Evolutionary conservation across 2,888 invertebrate genomes (phyloP), one percentile per base, ranked within the genome.

Genomic region (Himalopsyche kuldschensis): DNA sequence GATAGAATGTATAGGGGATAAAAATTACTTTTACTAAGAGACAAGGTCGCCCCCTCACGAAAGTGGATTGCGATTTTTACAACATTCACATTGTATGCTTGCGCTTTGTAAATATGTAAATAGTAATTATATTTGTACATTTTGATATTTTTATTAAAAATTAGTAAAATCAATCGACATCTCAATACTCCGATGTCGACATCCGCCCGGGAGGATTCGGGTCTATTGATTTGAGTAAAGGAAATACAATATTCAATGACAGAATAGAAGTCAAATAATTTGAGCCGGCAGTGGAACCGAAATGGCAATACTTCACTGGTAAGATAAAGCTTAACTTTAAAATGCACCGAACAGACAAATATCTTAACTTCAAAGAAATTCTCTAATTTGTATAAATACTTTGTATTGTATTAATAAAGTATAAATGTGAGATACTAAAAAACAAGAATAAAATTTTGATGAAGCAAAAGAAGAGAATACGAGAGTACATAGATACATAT

Each of bases 381-480:
- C 69, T 69, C 24, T 69, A 69, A 69, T 69, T 69, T 69, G 27
- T 69, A 69, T 69, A 69, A 69, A 30, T 69, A 69, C 69, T 69
- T 69, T 69, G 69, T 69, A 75, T 75, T 82, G 69, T 79, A 79
- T 82, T 55, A 32, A 79, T 82, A 32, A 82, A 55, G n/a, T 82
- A 75, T 82, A 82, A 82, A 63, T 80, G 79, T 76, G 78, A 69
- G 31, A 79, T 79, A 79, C 55, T 77, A 35, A 82, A 84, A 84
- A 84, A 69, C 69, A 69, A 69, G 69, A 85, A 86, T 85, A 85
- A 83, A 82, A 85, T 84, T 85, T 85, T 84, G 82, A 86, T 85
- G 84, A 76, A 85, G 83, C 86, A 86, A 86, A 84, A 83, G 69
- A 69, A 69, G 69, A 85, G 83, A 86, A 86, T 85, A 86, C 75